Evolutionary conservation across 2,113 vertebrate species (phyloP).

Genomic region (Gobio gobio): DNA sequence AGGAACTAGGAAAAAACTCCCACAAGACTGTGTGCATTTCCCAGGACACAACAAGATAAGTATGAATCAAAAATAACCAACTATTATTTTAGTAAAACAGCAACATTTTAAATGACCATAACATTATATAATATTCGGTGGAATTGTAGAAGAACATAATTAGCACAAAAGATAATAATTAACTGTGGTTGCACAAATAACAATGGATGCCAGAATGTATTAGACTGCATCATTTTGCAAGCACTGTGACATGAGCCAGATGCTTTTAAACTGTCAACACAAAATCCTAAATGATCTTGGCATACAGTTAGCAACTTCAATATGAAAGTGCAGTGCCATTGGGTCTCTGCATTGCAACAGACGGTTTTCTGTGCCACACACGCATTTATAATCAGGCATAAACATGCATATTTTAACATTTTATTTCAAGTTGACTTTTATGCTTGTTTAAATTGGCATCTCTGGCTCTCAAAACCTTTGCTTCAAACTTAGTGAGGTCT

Average conservation of each 20-base stretch:
- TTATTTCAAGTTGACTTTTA: not conserved
- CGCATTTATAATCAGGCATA: not conserved
- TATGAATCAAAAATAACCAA: conserved; percentile 23
- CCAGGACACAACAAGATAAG: conserved; percentile 24
- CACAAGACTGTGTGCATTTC: conserved; percentile 37
- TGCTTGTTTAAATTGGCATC: not conserved
- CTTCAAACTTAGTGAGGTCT: not conserved
- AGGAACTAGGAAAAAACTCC: not conserved
- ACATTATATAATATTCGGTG: not conserved
- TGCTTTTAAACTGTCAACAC: conserved; percentile 47
- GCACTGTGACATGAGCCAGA: conserved; percentile 41
- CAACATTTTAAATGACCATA: conserved; percentile 21
- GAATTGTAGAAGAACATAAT: not conserved
- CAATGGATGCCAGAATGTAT: conserved; percentile 23
- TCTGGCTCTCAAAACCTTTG: not conserved
- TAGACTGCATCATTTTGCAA: conserved; percentile 25
- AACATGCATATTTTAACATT: not conserved
- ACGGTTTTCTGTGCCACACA: not conserved
- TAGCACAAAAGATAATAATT: not conserved
- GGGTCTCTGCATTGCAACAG: not conserved
- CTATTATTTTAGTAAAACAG: not conserved
- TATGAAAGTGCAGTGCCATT: not conserved
- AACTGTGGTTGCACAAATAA: conserved; percentile 30
- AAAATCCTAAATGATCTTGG: conserved; percentile 29
- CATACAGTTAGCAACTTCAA: conserved; percentile 3